Percentiles rank a stretch among this genome's conserved stretches.
Conservation (phyloP, 2,113 vertebrate species). For the Climacteris rufus region DNA sequence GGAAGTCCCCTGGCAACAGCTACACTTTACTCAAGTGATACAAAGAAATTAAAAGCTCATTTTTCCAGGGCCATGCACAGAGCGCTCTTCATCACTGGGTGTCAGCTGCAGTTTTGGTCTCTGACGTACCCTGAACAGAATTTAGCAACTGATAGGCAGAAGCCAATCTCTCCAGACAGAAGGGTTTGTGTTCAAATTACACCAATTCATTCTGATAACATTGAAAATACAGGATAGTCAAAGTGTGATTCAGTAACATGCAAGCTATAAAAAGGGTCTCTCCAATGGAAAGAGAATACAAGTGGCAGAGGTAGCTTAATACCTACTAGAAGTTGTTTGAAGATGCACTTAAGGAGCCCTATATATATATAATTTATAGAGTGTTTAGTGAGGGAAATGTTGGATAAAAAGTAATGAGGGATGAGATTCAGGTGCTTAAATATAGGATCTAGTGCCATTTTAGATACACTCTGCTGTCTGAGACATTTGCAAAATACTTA, state of each 20-base stretch:
- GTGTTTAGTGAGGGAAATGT: background rate
- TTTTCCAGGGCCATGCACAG: background rate
- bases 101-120: constrained; percentile 25
- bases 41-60: background rate
- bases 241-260: background rate
- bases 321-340: background rate
- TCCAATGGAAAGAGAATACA: background rate
- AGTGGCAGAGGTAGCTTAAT: background rate
- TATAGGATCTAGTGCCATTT: background rate
- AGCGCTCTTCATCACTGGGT: background rate
- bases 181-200: constrained; percentile 2
- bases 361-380: background rate
- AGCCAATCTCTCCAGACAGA: background rate
- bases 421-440: background rate
- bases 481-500: background rate
- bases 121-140: constrained; percentile 37
- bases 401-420: background rate
- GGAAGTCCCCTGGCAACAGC: background rate
- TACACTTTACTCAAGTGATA: background rate
- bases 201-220: constrained; percentile 42
- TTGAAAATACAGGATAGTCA: background rate
- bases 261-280: constrained; percentile 26
- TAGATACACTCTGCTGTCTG: background rate
- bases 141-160: constrained; percentile 60
- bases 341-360: background rate